phyloP scores from a whole-genome alignment of 2,888 invertebrate genomes.

The Tricholauxania praeusta region DNA sequence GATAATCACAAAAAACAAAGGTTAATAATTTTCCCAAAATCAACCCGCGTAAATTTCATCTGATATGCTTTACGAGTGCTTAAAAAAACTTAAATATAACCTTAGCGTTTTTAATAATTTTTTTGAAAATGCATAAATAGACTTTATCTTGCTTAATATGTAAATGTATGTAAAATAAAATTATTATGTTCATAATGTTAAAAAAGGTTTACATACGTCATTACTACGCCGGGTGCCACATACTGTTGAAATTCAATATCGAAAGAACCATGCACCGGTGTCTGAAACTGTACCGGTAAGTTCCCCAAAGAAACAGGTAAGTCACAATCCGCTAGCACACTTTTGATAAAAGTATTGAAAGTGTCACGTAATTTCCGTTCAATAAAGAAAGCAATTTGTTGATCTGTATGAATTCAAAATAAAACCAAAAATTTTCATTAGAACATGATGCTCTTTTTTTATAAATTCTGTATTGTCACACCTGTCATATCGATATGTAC shows the following conservation, averaged over 20 bases:
- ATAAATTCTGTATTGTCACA: conserved; percentile 62
- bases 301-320: conserved; percentile 71
- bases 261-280: conserved; percentile 77
- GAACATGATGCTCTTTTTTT: background rate
- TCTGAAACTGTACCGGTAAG: conserved; percentile 76
- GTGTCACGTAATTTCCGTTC: conserved; percentile 77
- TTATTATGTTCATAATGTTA: background rate
- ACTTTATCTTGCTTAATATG: background rate
- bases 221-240: conserved; percentile 86
- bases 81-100: no score
- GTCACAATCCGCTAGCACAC: conserved; percentile 76
- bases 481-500: conserved; percentile 83
- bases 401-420: conserved; percentile 72
- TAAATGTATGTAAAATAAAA: background rate
- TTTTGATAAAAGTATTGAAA: conserved; percentile 76
- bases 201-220: conserved; percentile 74
- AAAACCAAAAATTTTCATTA: background rate
- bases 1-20: no score
- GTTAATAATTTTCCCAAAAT: no score
- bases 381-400: conserved; percentile 83
- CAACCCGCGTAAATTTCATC: no score
- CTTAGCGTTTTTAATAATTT: no score
- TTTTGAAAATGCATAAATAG: no score
- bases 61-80: no score
- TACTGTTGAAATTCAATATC: conserved; percentile 82